phyloP scores from a whole-genome alignment of 2,888 invertebrate species.

The Philhelius pedissequus region DNA sequence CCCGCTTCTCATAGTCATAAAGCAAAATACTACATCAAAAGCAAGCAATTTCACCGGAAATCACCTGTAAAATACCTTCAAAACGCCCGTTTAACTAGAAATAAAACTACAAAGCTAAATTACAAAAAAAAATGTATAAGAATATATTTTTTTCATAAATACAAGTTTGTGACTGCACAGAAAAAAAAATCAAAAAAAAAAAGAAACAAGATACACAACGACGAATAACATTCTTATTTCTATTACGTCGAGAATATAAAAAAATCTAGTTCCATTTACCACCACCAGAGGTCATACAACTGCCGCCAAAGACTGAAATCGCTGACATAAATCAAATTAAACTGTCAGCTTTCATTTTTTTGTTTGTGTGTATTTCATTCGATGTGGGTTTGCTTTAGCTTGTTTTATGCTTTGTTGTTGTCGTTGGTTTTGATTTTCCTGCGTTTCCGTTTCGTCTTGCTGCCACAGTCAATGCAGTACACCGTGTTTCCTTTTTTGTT shows the following conservation, averaged over 20 bases:
- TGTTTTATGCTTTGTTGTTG: neutral
- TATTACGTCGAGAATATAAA: conserved; percentile 7
- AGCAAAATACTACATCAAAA: conserved; percentile 32
- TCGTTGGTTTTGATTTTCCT: conserved; percentile 3
- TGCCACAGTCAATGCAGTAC: conserved; percentile 13
- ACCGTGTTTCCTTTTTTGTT: conserved; percentile 41
- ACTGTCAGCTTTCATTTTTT: conserved; percentile 63
- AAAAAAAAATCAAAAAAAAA: neutral
- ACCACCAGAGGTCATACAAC: conserved; percentile 30
- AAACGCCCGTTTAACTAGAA: conserved; percentile 37
- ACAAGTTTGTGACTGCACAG: neutral
- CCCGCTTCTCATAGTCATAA: neutral
- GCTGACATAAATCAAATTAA: conserved; percentile 69
- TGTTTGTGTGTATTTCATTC: conserved; percentile 15
- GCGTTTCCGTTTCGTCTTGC: conserved; percentile 40
- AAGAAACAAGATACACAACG: neutral
- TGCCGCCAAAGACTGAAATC: conserved; percentile 64
- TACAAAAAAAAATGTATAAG: neutral
- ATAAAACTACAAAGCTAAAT: conserved; percentile 5
- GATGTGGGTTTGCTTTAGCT: neutral
- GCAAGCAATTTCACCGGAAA: conserved; percentile 62
- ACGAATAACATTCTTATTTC: conserved; percentile 22
- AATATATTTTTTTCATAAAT: neutral
- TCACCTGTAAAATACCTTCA: conserved; percentile 64
- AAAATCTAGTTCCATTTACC: conserved; percentile 32